Conservation (phyloP, 2,113 vertebrate species). For the Delphinus delphis region DNA sequence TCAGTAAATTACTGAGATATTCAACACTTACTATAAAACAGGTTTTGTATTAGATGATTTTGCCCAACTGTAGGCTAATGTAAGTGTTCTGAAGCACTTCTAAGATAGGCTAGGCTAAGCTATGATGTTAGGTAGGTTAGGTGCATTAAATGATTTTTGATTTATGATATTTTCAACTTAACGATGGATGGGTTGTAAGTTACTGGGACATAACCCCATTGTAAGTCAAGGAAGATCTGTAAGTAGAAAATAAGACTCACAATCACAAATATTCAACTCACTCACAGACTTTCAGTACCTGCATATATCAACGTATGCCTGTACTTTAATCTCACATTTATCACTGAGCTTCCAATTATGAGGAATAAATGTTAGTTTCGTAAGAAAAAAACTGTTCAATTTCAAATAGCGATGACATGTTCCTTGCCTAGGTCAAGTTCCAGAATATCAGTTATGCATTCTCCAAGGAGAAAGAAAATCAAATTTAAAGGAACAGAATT, state of each 20-base stretch:
- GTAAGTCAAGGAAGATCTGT: neutral
- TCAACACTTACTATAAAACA: neutral
- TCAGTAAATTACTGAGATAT: neutral
- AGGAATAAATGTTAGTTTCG: neutral
- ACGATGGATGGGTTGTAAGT: neutral
- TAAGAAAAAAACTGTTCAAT: slow-evolving; percentile 15
- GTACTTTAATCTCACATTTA: neutral
- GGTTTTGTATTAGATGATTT: neutral
- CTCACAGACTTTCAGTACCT: neutral
- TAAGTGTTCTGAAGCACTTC: neutral
- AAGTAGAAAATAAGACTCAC: slow-evolving; percentile 1
- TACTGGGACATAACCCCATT: neutral
- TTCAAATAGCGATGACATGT: slow-evolving; percentile 1
- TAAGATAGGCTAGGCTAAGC: neutral
- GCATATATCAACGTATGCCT: neutral
- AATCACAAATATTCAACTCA: neutral
- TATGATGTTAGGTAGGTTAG: neutral
- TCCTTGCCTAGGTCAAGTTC: neutral
- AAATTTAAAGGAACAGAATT: neutral
- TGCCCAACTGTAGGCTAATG: neutral
- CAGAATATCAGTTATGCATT: neutral
- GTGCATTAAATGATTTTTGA: neutral
- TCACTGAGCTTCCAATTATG: neutral
- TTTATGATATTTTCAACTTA: neutral
- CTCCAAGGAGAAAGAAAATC: slow-evolving; percentile 22